These are phyloP conservation scores for Bombus huntii DNA, from an alignment of 1,140 invertebrate species.

Conservation along the genomic window DNA sequence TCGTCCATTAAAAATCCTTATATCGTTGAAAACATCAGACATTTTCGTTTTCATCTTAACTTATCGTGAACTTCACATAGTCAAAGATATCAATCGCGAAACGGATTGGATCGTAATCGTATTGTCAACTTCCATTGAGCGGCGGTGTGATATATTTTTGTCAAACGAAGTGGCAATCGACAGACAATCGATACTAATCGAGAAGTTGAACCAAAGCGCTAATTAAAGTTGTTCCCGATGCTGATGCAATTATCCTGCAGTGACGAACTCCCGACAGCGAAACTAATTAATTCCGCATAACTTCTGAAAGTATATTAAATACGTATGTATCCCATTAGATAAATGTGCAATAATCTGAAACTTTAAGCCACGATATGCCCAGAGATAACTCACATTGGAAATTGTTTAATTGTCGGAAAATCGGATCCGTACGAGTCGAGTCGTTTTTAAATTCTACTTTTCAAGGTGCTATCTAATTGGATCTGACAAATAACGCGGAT, in stretches of 20 bases:
- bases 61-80: background rate
- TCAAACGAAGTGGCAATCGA: background rate
- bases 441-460: background rate
- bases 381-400: background rate
- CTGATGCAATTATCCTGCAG: constrained; percentile 33
- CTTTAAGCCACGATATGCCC: background rate
- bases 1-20: too few relatives aligned
- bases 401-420: background rate
- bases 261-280: background rate
- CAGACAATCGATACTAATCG: constrained; percentile 20
- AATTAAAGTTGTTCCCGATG: constrained; percentile 23
- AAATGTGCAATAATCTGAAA: background rate
- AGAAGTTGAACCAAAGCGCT: constrained; percentile 13
- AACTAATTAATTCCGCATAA: constrained; percentile 31
- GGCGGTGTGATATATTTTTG: background rate
- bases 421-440: background rate
- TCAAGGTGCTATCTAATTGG: too few relatives aligned
- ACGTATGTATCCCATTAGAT: background rate
- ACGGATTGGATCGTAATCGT: background rate
- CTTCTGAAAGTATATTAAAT: background rate
- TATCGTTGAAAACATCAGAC: background rate
- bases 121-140: background rate
- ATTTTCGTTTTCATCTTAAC: background rate
- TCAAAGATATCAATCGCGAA: background rate
- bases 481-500: too few relatives aligned